phyloP scores from a whole-genome alignment of 2,888 invertebrate genomes.

The Stenodema calcarata region DNA sequence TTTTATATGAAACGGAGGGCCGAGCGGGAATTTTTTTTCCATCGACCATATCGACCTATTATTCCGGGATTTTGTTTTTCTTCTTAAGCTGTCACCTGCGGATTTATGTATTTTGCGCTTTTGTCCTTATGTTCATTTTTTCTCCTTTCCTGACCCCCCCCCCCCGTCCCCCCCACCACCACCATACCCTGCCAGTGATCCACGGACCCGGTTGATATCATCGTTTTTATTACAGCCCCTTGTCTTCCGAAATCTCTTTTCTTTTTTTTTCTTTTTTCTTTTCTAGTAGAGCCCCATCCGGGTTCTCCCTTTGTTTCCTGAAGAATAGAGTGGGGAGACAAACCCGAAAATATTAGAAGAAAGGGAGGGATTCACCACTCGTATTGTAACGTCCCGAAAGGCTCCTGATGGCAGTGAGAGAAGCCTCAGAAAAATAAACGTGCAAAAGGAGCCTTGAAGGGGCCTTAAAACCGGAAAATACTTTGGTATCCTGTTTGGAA shows the following conservation, averaged over 20 bases:
- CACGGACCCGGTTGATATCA: neutral
- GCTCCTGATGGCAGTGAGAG: neutral
- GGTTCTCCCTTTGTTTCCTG: neutral
- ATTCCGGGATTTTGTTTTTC: neutral
- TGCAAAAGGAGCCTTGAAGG: neutral
- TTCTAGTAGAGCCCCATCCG: neutral
- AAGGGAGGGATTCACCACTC: neutral
- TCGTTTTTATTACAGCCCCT: neutral
- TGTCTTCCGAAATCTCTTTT: neutral
- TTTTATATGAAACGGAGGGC: neutral
- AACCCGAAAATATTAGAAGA: neutral
- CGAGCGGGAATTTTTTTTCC: neutral
- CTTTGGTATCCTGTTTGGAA: neutral
- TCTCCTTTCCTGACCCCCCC: neutral
- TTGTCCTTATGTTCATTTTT: neutral
- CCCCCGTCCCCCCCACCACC: too few relatives aligned
- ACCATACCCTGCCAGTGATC: too few relatives aligned
- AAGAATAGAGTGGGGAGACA: neutral
- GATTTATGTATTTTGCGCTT: neutral
- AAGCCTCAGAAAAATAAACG: neutral
- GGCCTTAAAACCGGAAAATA: neutral
- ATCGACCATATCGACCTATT: neutral
- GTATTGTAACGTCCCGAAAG: neutral
- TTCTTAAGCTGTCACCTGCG: neutral
- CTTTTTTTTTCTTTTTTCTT: neutral